Percentiles rank a stretch among this genome's conserved stretches.
These are phyloP conservation scores for Mystacides longicornis DNA, from an alignment of 2,888 invertebrate species.

Conservation along the genomic window DNA sequence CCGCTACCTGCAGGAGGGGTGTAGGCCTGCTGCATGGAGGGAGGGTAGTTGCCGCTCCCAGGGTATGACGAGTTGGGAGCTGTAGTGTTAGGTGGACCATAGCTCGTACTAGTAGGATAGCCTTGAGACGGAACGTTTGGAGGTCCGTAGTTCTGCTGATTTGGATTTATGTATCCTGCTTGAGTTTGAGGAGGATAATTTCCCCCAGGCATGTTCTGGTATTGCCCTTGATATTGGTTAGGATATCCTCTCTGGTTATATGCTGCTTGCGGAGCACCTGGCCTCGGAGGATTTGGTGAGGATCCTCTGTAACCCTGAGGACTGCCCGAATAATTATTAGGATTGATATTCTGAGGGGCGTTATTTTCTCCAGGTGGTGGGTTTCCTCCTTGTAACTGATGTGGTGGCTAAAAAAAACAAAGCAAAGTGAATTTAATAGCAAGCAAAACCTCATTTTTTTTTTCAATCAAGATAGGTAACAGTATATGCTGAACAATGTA, in stretches of 20 bases:
- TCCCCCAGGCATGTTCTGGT: constrained; percentile 48
- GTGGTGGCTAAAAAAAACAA: constrained; percentile 45
- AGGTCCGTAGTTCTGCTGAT: constrained; percentile 55
- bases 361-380: constrained; percentile 36
- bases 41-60: constrained; percentile 40
- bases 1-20: constrained; percentile 35
- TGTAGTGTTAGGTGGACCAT: constrained; percentile 56
- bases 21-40: constrained; percentile 45
- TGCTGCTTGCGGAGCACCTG: constrained; percentile 50
- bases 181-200: constrained; percentile 59
- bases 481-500: neutral
- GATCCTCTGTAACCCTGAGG: constrained; percentile 47
- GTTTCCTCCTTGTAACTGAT: constrained; percentile 49
- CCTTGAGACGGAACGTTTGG: constrained; percentile 61
- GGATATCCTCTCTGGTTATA: constrained; percentile 62
- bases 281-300: constrained; percentile 49
- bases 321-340: constrained; percentile 39
- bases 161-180: constrained; percentile 58
- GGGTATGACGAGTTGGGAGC: constrained; percentile 51
- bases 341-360: constrained; percentile 39
- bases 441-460: neutral
- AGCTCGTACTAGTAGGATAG: constrained; percentile 56
- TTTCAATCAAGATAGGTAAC: neutral
- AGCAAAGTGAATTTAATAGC: neutral
- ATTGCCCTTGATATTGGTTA: constrained; percentile 56